A percentile compares a stretch with the other conserved stretches of the same genome.
Evolutionary conservation across 2,888 invertebrate genomes (phyloP).

Genomic region (Thalpophila matura): DNA sequence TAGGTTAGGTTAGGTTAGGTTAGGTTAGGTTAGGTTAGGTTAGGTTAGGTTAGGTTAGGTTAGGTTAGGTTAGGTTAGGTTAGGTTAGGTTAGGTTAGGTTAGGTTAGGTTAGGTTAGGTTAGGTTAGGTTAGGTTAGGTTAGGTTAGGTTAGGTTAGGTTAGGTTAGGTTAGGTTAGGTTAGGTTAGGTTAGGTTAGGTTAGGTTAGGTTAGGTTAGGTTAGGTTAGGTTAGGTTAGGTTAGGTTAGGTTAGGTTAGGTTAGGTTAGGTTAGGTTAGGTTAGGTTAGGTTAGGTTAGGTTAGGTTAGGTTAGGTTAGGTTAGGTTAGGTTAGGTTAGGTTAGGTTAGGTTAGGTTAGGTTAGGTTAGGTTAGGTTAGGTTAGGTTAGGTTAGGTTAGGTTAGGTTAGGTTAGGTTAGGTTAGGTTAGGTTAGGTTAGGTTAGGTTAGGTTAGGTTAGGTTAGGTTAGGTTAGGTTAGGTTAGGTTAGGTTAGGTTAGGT

Average conservation of each 20-base stretch:
- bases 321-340: constrained; percentile 10
- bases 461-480: constrained; percentile 13
- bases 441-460: constrained; percentile 11
- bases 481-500: constrained; percentile 12
- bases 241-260: constrained; percentile 29
- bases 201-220: constrained; percentile 43
- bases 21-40: constrained; percentile 36
- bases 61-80: constrained; percentile 30
- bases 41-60: constrained; percentile 35
- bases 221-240: constrained; percentile 46
- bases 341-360: constrained; percentile 4
- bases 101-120: constrained; percentile 21
- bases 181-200: constrained; percentile 48
- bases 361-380: not conserved
- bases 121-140: constrained; percentile 27
- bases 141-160: constrained; percentile 31
- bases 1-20: constrained; percentile 20
- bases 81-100: constrained; percentile 28
- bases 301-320: constrained; percentile 18
- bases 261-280: constrained; percentile 17
- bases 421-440: constrained; percentile 7
- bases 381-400: constrained; percentile 5
- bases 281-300: constrained; percentile 18
- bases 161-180: constrained; percentile 49
- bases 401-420: constrained; percentile 12